phyloP scores from a whole-genome alignment of 2,797 vertebrate genomes.

The Artibeus jamaicensis region DNA sequence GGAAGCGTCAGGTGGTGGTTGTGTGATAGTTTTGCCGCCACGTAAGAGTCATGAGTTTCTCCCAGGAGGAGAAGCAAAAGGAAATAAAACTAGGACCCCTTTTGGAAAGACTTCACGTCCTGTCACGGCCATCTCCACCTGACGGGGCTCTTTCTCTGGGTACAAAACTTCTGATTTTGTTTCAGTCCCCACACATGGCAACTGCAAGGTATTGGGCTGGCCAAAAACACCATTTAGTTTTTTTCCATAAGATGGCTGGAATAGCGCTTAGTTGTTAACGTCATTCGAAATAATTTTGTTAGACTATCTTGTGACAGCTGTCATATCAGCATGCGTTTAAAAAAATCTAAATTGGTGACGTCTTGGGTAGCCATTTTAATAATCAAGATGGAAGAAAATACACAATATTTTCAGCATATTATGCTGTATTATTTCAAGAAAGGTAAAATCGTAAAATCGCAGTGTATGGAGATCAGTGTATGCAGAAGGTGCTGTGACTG shows the following conservation, averaged over 20 bases:
- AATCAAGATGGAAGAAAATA: not conserved
- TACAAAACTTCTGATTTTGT: not conserved
- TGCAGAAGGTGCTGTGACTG: not conserved
- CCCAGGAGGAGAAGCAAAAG: not conserved
- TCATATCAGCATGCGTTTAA: not conserved
- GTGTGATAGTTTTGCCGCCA: constrained; percentile 10
- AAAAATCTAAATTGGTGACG: not conserved
- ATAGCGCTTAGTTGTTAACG: not conserved
- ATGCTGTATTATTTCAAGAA: not conserved
- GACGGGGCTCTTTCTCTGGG: not conserved
- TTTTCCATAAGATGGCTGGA: not conserved
- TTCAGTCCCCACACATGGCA: not conserved
- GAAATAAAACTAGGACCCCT: not conserved
- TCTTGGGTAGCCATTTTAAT: not conserved
- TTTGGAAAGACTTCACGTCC: constrained; percentile 2
- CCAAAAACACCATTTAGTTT: not conserved
- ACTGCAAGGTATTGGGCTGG: not conserved
- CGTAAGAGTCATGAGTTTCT: constrained; percentile 22
- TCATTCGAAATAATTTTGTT: not conserved
- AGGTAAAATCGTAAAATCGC: not conserved
- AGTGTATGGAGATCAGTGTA: not conserved
- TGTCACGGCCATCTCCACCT: not conserved
- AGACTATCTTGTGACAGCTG: not conserved
- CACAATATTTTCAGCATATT: not conserved
- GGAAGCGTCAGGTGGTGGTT: constrained; percentile 40